These are phyloP conservation scores for Rhyacophila evoluta DNA, from an alignment of 2,888 invertebrate genomes.

Conservation along the genomic window DNA sequence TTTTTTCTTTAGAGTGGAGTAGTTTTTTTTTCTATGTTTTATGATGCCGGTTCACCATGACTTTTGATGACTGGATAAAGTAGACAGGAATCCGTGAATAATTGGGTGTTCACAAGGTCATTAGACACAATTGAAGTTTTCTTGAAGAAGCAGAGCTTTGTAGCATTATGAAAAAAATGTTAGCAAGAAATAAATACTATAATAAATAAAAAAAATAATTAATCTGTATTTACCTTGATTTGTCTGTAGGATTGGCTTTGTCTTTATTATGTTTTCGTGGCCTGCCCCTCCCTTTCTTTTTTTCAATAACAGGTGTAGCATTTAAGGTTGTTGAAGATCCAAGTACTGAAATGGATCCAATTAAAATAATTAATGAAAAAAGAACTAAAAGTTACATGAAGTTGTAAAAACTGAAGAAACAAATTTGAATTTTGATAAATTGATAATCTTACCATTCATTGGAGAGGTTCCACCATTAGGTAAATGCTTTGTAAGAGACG, in stretches of 20 bases:
- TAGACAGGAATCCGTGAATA: too few species aligned
- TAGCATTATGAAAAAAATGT: too few species aligned
- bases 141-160: neutral
- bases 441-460: slow-evolving; percentile 5
- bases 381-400: too few species aligned
- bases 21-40: too few species aligned
- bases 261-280: slow-evolving; percentile 66
- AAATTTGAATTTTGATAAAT: too few species aligned
- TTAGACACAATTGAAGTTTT: neutral
- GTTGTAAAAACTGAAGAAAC: too few species aligned
- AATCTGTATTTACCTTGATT: slow-evolving; percentile 61
- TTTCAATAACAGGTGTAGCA: slow-evolving; percentile 58
- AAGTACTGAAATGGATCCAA: slow-evolving; percentile 31
- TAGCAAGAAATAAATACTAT: too few species aligned
- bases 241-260: slow-evolving; percentile 59
- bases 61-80: too few species aligned
- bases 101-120: too few species aligned
- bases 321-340: slow-evolving; percentile 29
- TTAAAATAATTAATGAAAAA: too few species aligned
- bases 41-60: too few species aligned
- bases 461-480: slow-evolving; percentile 26
- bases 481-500: neutral
- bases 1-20: too few species aligned
- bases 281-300: slow-evolving; percentile 68
- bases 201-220: neutral